Percentiles rank a stretch among this genome's conserved stretches.
Evolutionary conservation across 2,888 invertebrate genomes (phyloP).

Genomic region (Coenonympha glycerion): DNA sequence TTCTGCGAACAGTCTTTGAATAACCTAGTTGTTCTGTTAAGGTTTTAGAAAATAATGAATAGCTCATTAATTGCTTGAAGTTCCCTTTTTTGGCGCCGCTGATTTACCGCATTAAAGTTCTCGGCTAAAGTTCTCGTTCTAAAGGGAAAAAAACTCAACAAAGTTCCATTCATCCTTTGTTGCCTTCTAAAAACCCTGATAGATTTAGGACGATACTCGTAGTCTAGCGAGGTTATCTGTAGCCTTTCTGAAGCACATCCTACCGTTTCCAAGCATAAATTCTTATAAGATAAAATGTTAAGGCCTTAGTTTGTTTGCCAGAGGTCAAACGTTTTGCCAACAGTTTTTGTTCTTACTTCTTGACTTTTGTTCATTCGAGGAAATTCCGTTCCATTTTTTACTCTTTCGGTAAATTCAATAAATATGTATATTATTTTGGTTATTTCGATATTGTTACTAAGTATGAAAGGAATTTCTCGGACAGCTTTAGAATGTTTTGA

Average conservation of each 20-base stretch:
- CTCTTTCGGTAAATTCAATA: not conserved
- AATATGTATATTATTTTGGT: not conserved
- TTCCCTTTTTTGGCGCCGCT: too few species aligned
- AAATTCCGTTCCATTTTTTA: too few species aligned
- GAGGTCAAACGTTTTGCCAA: not conserved
- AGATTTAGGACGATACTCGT: slow-evolving; percentile 21
- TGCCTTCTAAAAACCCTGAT: slow-evolving; percentile 47
- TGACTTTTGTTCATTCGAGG: not conserved
- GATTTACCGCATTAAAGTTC: too few species aligned
- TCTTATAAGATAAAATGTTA: slow-evolving; percentile 17
- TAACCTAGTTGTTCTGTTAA: too few species aligned
- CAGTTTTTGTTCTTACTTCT: not conserved
- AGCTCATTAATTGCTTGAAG: too few species aligned
- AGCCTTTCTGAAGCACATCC: slow-evolving; percentile 19
- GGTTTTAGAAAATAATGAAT: too few species aligned
- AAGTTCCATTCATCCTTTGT: slow-evolving; percentile 54
- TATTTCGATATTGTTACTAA: not conserved
- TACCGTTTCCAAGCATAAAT: slow-evolving; percentile 12
- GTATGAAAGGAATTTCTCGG: not conserved
- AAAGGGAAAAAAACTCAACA: slow-evolving; percentile 28
- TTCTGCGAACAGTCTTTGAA: too few species aligned
- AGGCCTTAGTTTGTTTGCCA: not conserved
- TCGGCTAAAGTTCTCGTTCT: not conserved
- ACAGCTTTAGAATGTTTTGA: not conserved
- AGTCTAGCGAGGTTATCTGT: slow-evolving; percentile 25